Percentiles rank a stretch among this genome's conserved stretches.
These are phyloP conservation scores for Procavia capensis DNA, from an alignment of 2,113 vertebrate genomes.

Conservation along the genomic window DNA sequence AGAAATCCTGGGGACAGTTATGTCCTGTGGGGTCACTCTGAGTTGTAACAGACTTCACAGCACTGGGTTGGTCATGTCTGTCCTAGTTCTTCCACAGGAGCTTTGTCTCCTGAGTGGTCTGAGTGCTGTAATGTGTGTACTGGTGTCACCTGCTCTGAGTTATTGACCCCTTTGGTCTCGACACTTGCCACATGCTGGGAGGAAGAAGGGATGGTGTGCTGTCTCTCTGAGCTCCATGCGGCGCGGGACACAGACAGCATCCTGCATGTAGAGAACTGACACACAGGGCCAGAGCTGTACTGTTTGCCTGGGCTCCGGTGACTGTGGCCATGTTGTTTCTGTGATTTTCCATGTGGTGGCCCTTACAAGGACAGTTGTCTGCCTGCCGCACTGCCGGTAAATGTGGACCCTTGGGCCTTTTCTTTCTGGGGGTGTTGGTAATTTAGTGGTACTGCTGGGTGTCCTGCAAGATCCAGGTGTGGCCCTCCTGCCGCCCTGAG, in stretches of 20 bases:
- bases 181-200: too few relatives aligned
- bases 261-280: neutral
- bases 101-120: neutral
- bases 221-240: neutral
- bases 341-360: accelerated
- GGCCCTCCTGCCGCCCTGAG: too few relatives aligned
- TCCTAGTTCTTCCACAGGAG: neutral
- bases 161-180: neutral
- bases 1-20: too few relatives aligned
- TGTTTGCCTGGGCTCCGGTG: accelerated
- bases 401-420: too few relatives aligned
- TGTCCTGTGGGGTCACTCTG: too few relatives aligned
- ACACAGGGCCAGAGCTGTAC: neutral
- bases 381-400: too few relatives aligned
- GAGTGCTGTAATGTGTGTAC: neutral
- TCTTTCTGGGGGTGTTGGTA: too few relatives aligned
- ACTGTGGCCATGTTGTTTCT: accelerated
- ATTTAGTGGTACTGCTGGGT: too few relatives aligned
- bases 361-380: too few relatives aligned
- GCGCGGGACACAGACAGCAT: neutral
- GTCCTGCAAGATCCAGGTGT: too few relatives aligned
- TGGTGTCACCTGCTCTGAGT: neutral
- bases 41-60: too few relatives aligned
- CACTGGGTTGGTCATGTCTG: neutral
- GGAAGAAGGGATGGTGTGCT: too few relatives aligned